Conservation (phyloP, 2,888 invertebrate species). For the Tupiocoris notatus region DNA sequence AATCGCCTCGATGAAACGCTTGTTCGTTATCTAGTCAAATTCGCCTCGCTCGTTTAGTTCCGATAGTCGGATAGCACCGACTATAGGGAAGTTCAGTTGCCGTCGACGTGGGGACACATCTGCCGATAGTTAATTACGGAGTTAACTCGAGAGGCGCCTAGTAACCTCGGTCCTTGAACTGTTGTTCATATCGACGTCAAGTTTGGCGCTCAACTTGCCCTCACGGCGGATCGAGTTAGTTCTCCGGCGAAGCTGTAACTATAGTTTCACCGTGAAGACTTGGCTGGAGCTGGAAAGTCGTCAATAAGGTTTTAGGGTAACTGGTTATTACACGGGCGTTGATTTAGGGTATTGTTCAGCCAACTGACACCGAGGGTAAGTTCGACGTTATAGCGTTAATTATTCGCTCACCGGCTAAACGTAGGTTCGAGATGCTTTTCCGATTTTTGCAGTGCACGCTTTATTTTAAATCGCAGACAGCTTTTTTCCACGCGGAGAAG, state of each 20-base stretch:
- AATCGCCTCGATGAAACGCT: background rate
- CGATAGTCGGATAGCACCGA: constrained; percentile 12
- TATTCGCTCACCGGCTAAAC: too few relatives aligned
- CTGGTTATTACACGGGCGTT: background rate
- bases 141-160: constrained; percentile 5
- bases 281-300: background rate
- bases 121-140: constrained; percentile 20
- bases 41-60: background rate
- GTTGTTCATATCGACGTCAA: constrained; percentile 12
- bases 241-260: background rate
- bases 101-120: constrained; percentile 1
- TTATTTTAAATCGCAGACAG: too few relatives aligned
- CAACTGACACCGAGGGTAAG: too few relatives aligned
- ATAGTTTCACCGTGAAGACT: too few relatives aligned
- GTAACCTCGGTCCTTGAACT: constrained; percentile 25
- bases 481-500: too few relatives aligned
- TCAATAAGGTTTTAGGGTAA: constrained; percentile 3
- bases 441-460: too few relatives aligned
- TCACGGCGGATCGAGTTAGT: background rate
- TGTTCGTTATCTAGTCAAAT: background rate
- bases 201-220: constrained; percentile 3
- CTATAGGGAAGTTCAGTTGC: background rate
- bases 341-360: background rate
- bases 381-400: too few relatives aligned
- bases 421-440: too few relatives aligned